Conservation (phyloP, 2,888 invertebrate genomes). For the Spisula subtruncata region DNA sequence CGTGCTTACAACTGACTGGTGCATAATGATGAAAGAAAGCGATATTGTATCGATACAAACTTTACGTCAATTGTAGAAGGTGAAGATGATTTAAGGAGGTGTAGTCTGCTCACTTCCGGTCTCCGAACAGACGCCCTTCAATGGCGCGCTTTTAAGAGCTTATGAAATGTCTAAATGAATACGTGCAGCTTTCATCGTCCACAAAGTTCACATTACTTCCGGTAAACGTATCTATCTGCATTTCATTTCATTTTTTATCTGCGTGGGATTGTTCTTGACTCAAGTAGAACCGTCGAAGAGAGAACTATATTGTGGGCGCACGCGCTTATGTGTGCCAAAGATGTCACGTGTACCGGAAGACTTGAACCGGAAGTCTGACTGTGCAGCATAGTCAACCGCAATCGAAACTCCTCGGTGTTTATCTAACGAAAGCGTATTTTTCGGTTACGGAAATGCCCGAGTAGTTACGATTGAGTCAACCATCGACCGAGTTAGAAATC, state of each 20-base stretch:
- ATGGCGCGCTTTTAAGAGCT: not conserved
- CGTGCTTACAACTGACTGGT: too few relatives aligned
- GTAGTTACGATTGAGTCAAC: too few relatives aligned
- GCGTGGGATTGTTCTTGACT: not conserved
- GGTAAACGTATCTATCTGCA: not conserved
- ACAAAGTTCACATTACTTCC: not conserved
- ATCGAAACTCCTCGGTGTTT: too few relatives aligned
- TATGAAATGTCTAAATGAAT: not conserved
- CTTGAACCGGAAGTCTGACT: not conserved
- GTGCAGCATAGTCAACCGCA: not conserved
- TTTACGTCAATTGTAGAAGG: not conserved
- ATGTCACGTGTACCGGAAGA: not conserved
- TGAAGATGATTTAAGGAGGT: not conserved
- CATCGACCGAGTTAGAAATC: too few relatives aligned
- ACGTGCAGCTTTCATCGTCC: not conserved
- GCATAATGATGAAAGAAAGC: not conserved
- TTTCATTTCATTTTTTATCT: not conserved
- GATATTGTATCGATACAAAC: not conserved
- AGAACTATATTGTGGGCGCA: not conserved
- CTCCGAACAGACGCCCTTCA: conserved; percentile 2
- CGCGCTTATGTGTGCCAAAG: not conserved
- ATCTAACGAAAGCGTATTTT: too few relatives aligned
- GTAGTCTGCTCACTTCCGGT: not conserved
- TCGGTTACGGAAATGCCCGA: too few relatives aligned
- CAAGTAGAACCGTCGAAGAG: not conserved